Conservation (phyloP, 1,140 invertebrate genomes). For the Colletes latitarsis region DNA sequence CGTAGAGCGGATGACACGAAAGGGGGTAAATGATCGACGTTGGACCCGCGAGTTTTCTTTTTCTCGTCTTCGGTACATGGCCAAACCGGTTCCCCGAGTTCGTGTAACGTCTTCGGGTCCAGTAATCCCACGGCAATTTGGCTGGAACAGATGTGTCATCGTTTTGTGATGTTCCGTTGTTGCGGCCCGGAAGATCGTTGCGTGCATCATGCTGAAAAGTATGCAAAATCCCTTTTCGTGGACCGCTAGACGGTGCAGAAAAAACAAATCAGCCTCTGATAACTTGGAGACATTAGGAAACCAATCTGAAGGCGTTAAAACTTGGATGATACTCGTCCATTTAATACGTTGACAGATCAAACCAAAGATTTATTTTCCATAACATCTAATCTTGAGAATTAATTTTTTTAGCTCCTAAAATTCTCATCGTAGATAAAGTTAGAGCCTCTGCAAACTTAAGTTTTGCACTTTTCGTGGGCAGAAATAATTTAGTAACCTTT, state of each 20-base stretch:
- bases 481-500: no score
- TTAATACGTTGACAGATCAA: no score
- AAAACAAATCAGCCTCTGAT: no score
- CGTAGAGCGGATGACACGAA: slow-evolving; percentile 14
- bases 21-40: slow-evolving; percentile 50
- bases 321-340: no score
- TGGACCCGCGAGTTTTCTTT: slow-evolving; percentile 40
- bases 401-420: no score
- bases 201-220: not conserved
- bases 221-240: not conserved
- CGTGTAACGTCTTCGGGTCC: slow-evolving; percentile 62
- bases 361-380: no score
- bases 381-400: no score
- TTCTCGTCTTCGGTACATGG: slow-evolving; percentile 18
- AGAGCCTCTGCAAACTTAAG: no score
- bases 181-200: not conserved
- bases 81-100: slow-evolving; percentile 58
- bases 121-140: slow-evolving; percentile 67
- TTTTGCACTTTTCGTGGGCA: no score
- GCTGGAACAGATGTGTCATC: slow-evolving; percentile 61
- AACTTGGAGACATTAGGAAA: no score
- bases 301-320: no score
- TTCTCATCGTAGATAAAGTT: no score
- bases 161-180: slow-evolving; percentile 42
- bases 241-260: not conserved